A percentile compares a stretch with the other conserved stretches of the same genome.
Evolutionary conservation across 2,888 invertebrate species (phyloP).

Genomic region (Lordiphosa fenestrarum): DNA sequence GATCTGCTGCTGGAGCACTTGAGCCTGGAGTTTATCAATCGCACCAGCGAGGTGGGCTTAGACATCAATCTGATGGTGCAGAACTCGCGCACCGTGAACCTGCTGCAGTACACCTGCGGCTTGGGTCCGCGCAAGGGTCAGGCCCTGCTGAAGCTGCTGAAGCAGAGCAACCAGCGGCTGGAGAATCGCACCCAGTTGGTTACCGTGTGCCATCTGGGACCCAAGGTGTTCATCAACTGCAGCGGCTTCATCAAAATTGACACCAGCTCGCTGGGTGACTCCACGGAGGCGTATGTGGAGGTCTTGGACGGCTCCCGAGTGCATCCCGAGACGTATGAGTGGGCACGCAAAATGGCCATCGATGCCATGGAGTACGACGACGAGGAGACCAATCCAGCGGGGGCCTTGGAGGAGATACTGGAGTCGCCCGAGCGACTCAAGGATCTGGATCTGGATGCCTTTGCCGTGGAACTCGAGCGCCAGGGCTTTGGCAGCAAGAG

Average conservation of each 20-base stretch:
- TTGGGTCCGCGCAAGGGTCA: slow-evolving; percentile 97
- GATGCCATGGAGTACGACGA: slow-evolving; percentile 99
- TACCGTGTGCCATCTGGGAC: slow-evolving; percentile 97
- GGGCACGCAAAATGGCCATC: slow-evolving; percentile 99
- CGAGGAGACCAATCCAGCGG: slow-evolving; percentile 97
- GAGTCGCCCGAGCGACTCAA: slow-evolving; percentile 96
- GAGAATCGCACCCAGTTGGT: slow-evolving; percentile 98
- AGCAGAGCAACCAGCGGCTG: slow-evolving; percentile 93
- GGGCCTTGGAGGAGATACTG: slow-evolving; percentile 97
- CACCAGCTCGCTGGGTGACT: slow-evolving; percentile 95
- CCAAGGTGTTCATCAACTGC: slow-evolving; percentile 99
- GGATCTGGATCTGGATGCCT: slow-evolving; percentile 98
- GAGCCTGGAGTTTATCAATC: slow-evolving; percentile 94
- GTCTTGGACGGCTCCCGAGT: slow-evolving; percentile 98
- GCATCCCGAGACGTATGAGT: slow-evolving; percentile 99
- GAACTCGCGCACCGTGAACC: slow-evolving; percentile 91
- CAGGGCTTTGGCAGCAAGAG: slow-evolving; percentile 94
- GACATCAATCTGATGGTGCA: slow-evolving; percentile 97
- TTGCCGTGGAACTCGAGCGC: slow-evolving; percentile 97
- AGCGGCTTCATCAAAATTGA: slow-evolving; percentile 99
- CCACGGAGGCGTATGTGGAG: slow-evolving; percentile 96
- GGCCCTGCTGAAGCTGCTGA: slow-evolving; percentile 90
- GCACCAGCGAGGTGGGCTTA: slow-evolving; percentile 98
- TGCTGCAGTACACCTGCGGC: slow-evolving; percentile 98
- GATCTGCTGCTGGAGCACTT: slow-evolving; percentile 93